Conservation (phyloP, 2,113 vertebrate genomes). For the Sander vitreus region DNA sequence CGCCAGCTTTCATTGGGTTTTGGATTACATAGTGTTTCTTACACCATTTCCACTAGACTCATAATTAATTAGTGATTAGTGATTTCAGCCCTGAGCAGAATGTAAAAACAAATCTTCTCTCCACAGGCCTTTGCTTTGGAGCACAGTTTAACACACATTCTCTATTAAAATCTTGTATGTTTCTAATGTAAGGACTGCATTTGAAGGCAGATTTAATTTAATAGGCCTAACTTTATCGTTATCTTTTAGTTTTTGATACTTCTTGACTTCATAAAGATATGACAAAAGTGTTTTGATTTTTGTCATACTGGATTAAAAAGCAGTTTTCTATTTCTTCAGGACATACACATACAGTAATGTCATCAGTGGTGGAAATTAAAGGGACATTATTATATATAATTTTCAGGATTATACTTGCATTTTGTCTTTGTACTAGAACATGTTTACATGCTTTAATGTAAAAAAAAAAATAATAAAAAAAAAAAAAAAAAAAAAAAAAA, state of each 20-base stretch:
- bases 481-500: too few species aligned
- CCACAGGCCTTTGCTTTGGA: not conserved
- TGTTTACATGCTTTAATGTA: too few species aligned
- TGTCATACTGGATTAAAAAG: not conserved
- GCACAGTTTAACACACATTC: conserved; percentile 8
- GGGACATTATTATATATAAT: too few species aligned
- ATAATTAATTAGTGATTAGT: conserved; percentile 66
- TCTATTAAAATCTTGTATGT: conserved; percentile 8
- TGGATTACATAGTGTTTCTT: conserved; percentile 52
- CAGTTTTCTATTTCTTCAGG: not conserved
- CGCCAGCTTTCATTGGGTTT: conserved; percentile 37
- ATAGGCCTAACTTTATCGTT: not conserved
- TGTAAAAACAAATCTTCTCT: conserved; percentile 31
- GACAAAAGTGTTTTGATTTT: not conserved
- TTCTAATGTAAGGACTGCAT: conserved; percentile 5
- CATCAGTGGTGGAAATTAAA: not conserved
- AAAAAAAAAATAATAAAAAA: too few species aligned
- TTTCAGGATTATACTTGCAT: too few species aligned
- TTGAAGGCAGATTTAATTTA: conserved; percentile 6
- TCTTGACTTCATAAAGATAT: not conserved
- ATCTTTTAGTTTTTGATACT: not conserved
- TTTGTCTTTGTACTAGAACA: too few species aligned
- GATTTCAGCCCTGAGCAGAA: conserved; percentile 44
- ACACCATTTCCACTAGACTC: conserved; percentile 31
- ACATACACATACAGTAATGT: not conserved